Conservation (phyloP, 35 echinoderm and acorn worm species). For the Anneissia japonica region DNA sequence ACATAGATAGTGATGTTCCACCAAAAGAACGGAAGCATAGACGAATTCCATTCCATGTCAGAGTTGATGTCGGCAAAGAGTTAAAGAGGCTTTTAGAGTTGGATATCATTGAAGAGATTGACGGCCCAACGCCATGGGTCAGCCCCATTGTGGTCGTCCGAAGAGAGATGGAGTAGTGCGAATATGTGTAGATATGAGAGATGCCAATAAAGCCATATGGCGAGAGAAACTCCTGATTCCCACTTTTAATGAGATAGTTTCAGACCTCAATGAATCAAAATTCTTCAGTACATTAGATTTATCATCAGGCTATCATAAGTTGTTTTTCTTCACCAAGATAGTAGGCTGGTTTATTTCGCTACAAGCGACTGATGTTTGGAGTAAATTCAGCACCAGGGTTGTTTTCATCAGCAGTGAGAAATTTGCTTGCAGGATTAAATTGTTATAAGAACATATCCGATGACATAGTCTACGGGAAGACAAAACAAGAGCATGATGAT, state of each 20-base stretch:
- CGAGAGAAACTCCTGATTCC: constrained; percentile 4
- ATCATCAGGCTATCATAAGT: constrained; percentile 16
- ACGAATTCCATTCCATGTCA: constrained; percentile 52
- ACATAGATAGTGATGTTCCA: no score
- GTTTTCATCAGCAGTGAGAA: constrained; percentile 15
- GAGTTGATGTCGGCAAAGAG: constrained; percentile 51
- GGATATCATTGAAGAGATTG: constrained; percentile 40
- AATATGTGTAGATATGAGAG: constrained; percentile 49
- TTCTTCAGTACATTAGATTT: constrained; percentile 25
- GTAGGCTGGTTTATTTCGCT: constrained; percentile 27
- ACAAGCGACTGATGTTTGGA: constrained; percentile 57
- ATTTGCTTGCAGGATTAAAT: constrained; percentile 29
- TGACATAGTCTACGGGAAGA: constrained; percentile 35
- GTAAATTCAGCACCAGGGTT: constrained; percentile 46
- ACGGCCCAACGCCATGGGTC: constrained; percentile 62
- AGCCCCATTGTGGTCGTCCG: constrained; percentile 60
- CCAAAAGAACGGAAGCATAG: constrained; percentile 40
- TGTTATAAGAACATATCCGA: constrained; percentile 50
- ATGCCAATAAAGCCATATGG: background rate
- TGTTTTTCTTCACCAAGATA: background rate
- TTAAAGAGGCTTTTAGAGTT: constrained; percentile 18
- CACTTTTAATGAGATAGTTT: constrained; percentile 11
- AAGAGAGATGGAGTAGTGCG: constrained; percentile 12
- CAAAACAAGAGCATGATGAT: constrained; percentile 22
- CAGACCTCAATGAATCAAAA: constrained; percentile 18